Evolutionary conservation across 2,113 vertebrate species (phyloP).

Genomic region (Coreoperca whiteheadi): DNA sequence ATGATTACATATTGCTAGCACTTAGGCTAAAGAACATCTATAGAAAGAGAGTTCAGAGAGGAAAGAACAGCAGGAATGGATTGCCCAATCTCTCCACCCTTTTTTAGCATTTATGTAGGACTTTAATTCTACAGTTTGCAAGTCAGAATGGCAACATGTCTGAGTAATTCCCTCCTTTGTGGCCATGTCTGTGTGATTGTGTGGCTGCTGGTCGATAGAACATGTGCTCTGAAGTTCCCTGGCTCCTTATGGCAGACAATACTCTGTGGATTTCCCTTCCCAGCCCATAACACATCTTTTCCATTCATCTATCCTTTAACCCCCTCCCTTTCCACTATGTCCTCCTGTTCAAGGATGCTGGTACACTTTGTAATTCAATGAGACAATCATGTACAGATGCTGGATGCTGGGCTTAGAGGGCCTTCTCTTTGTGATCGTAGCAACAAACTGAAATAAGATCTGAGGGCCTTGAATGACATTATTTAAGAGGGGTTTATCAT

Average conservation of each 20-base stretch:
- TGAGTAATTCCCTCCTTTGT: conserved; percentile 59
- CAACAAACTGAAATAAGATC: conserved; percentile 61
- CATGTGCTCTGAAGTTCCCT: conserved; percentile 68
- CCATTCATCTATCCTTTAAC: conserved; percentile 56
- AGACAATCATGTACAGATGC: conserved; percentile 78
- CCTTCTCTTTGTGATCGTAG: conserved; percentile 55
- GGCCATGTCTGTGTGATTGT: conserved; percentile 57
- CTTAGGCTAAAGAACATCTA: conserved; percentile 18
- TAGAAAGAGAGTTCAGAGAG: conserved; percentile 1
- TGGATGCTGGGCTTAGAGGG: conserved; percentile 49
- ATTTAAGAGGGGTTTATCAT: conserved; percentile 65
- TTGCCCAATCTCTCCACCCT: neutral
- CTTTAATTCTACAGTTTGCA: conserved; percentile 44
- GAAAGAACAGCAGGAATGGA: neutral
- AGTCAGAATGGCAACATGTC: conserved; percentile 40
- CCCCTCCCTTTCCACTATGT: neutral
- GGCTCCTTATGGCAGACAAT: conserved; percentile 62
- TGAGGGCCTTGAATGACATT: conserved; percentile 40
- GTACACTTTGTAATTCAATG: conserved; percentile 77
- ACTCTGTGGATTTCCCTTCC: conserved; percentile 63
- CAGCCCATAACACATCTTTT: conserved; percentile 61
- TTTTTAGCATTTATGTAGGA: conserved; percentile 22
- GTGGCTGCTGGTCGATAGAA: conserved; percentile 72
- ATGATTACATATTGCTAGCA: conserved; percentile 50
- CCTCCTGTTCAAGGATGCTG: conserved; percentile 66